Conservation (phyloP, 2,797 vertebrate species). For the Syngnathus acus region DNA sequence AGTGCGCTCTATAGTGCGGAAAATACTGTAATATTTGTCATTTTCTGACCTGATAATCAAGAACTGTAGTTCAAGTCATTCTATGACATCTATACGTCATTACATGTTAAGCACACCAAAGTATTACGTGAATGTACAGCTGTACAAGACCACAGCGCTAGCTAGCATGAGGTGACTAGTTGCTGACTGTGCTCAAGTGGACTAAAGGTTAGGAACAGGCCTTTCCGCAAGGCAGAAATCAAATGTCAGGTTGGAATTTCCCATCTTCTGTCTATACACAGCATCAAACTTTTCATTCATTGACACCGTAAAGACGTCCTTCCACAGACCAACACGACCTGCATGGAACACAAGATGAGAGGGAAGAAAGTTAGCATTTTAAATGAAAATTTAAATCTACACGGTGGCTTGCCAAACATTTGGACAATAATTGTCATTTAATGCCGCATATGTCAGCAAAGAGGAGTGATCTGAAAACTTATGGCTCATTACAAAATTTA, state of each 20-base stretch:
- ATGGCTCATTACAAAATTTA: too few relatives aligned
- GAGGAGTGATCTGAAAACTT: too few relatives aligned
- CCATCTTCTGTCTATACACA: conserved; percentile 96
- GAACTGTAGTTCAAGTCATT: background rate
- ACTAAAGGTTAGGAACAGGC: too few relatives aligned
- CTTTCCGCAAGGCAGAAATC: conserved; percentile 84
- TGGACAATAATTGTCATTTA: too few relatives aligned
- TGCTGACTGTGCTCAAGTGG: background rate
- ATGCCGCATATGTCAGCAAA: too few relatives aligned
- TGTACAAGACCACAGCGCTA: background rate
- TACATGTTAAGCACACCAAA: background rate
- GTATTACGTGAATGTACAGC: background rate
- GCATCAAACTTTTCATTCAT: conserved; percentile 98
- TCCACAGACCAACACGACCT: conserved; percentile 94
- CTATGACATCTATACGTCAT: background rate
- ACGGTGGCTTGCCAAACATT: too few relatives aligned
- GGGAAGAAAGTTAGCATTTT: too few relatives aligned
- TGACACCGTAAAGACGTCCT: conserved; percentile 97
- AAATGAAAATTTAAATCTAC: too few relatives aligned
- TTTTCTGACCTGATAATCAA: background rate
- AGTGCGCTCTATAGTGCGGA: too few relatives aligned
- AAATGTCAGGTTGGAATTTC: conserved; percentile 89
- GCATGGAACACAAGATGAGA: conserved; percentile 4
- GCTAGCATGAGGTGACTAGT: too few relatives aligned
- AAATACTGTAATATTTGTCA: too few relatives aligned